Evolutionary conservation across 2,113 vertebrate species (phyloP).

Genomic region (Suricata suricatta): DNA sequence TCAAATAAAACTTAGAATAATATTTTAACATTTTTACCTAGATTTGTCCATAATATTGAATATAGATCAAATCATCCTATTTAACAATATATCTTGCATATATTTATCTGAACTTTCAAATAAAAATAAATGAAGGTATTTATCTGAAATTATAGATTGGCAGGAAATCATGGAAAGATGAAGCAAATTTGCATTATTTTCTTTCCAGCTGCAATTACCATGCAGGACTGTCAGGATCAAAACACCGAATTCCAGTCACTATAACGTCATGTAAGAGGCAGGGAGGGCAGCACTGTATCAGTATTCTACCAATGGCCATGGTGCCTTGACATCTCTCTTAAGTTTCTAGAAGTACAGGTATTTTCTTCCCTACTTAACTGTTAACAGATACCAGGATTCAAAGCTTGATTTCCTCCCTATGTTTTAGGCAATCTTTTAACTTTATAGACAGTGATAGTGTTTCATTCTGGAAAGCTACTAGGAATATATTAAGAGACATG

Average conservation of each 20-base stretch:
- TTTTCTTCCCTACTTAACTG: not conserved
- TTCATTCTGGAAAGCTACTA: not conserved
- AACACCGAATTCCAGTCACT: not conserved
- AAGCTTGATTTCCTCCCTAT: not conserved
- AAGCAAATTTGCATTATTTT: not conserved
- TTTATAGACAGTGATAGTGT: not conserved
- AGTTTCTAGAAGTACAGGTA: not conserved
- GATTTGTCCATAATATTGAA: not conserved
- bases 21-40: not conserved
- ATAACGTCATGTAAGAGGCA: not conserved
- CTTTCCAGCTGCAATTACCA: not conserved
- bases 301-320: not conserved
- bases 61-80: not conserved
- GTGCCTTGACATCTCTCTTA: not conserved
- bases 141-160: not conserved
- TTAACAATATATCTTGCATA: not conserved
- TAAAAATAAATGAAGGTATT: not conserved
- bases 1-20: not conserved
- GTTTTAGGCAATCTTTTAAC: not conserved
- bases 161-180: not conserved
- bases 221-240: too few species aligned
- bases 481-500: not conserved
- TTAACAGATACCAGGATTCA: not conserved
- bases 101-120: not conserved
- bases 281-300: not conserved